Evolutionary conservation across 1,140 invertebrate species (phyloP), one percentile per base, ranked within the genome.

Genomic region (Druon quercuslanigerum): DNA sequence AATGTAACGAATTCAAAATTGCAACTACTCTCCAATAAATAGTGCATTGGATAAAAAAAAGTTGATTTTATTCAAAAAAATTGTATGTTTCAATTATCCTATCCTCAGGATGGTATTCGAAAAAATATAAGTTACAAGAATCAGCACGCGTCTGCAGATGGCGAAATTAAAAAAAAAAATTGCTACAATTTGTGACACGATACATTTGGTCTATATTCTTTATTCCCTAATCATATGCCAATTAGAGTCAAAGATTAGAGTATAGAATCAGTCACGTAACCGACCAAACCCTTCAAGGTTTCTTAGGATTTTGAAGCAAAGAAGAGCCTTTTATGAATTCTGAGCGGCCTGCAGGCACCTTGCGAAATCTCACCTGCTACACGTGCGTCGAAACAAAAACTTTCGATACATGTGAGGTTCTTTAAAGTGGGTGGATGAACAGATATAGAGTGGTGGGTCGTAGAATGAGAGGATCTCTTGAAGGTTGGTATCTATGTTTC

Each of bases 401-500:
- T 9, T 33, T 7, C 13, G 16, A 57, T 72, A 74, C 78, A 81
- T 66, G 12, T 40, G 40, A 20, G 25, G 57, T 12, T 66, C 5
- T 66, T 66, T 14, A 14, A 40, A 66, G 33, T 66, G 25, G 60
- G 60, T 66, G 60, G 33, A 66, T 33, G 12, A 66, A 14, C 7
- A 16, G 13, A 66, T 66, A 66, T 16, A 66, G 75, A 56, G 74
- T 51, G 71, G 74, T 14, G 17, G 52, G 51, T 73, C 73, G 54
- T 6, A 57, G 50, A 51, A 40, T 71, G 57, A n/a, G 20, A 16
- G 57, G 20, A 66, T 66, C 25, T 46, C 25, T 66, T n/a, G 40
- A 77, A 78, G 77, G 77, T 78, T 73, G 50, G 50, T 77, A 71
- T 50, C 57, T 76, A 73, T 76, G 80, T 80, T 83, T 82, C 79